A percentile compares a stretch with the other conserved stretches of the same genome.
phyloP scores from a whole-genome alignment of 2,888 invertebrate species.

The Incurvaria masculella region DNA sequence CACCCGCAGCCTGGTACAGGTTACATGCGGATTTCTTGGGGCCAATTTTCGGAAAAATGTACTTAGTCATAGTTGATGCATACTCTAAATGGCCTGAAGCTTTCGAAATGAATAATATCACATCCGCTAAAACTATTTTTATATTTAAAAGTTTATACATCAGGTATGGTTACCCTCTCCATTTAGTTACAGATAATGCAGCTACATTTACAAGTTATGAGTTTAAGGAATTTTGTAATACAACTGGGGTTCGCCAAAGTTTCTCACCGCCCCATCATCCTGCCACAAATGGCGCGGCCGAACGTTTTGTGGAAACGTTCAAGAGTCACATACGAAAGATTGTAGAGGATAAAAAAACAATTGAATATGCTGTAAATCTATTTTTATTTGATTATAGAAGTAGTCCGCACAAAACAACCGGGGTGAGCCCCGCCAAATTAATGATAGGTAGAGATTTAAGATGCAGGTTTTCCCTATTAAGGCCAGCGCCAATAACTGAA shows the following conservation, averaged over 20 bases:
- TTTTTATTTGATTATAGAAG: background rate
- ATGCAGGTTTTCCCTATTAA: constrained; percentile 2
- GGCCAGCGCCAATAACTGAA: constrained; percentile 2
- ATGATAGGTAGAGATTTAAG: constrained; percentile 5
- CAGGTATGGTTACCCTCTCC: constrained; percentile 1
- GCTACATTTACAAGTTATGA: background rate
- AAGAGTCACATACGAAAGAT: background rate
- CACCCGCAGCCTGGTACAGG: background rate
- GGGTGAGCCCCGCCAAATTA: background rate
- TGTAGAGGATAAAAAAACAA: background rate
- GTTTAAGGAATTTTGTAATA: background rate
- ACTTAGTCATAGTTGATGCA: constrained; percentile 3
- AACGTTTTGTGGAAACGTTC: background rate
- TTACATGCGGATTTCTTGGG: background rate
- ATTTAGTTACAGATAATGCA: background rate
- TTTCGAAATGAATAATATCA: constrained; percentile 6
- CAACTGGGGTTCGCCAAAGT: background rate
- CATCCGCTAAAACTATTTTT: constrained; percentile 1
- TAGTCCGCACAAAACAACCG: background rate
- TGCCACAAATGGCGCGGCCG: background rate
- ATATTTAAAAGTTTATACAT: constrained; percentile 3
- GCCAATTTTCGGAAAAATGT: background rate
- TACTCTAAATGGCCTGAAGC: constrained; percentile 10
- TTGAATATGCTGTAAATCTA: background rate
- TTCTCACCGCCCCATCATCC: background rate